Evolutionary conservation across 2,888 invertebrate genomes (phyloP), one percentile per base, ranked within the genome.

Genomic region (Fragum fragum): DNA sequence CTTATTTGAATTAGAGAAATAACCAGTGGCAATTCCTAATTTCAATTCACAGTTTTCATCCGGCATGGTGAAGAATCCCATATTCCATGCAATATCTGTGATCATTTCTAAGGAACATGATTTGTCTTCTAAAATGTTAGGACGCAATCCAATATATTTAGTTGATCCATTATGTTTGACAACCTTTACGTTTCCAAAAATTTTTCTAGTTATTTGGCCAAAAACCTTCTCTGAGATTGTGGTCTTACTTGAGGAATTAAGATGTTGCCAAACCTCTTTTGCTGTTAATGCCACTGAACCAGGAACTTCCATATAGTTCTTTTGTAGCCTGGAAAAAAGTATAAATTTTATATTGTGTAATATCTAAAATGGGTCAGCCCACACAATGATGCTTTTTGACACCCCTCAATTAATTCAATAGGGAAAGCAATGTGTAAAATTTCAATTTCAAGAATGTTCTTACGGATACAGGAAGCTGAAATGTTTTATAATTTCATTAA

Each of bases 221-320:
- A 73, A 52, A 1, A 52, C 14, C 3, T 18, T 63, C 1, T 66
- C 61, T 63, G 63, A 73, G 1, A 73, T 29, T 7, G 16, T 16
- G 18, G 21, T 29, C n/a, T 63, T 26, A 52, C 59, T 28, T 23
- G 14, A n/a, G 16, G 28, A 23, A 23, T 5, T 5, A 28, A n/a
- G 52, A 29, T 53, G 11, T 9, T 66, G 18, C 29, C 29, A 73
- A 2, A 73, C 16, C 18, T 73, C 73, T 73, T 61, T 23, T 9
- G 73, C 57, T 63, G 73, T 26, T 1, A 73, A 52, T 63, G n/a
- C 52, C 52, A 73, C 61, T 59, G 73, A 29, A 29, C 73, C 73
- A 16, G 63, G 73, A 26, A 73, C 73, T 29, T 52, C 63, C 21
- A 73, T 73, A 36, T 63, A 73, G 28, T 16, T n/a, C 21, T 42